Conservation (phyloP, 2,113 vertebrate species). For the Corythornis cristatus region DNA sequence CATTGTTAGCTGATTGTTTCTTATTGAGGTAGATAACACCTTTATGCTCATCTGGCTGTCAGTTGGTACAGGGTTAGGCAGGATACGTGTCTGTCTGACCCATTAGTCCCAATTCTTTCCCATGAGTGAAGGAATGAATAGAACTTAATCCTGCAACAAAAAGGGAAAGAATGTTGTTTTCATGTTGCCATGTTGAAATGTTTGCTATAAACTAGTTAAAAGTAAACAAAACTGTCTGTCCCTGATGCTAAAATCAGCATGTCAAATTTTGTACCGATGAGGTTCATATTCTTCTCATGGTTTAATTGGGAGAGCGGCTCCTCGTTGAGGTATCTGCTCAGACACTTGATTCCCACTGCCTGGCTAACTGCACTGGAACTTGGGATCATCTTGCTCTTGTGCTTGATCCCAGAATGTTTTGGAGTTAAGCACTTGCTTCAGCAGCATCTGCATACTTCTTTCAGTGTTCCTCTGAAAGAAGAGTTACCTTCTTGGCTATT, state of each 20-base stretch:
- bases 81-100: not conserved
- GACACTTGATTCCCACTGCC: not conserved
- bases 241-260: not conserved
- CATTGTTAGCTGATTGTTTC: not conserved
- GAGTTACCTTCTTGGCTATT: not conserved
- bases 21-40: not conserved
- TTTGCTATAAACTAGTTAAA: not conserved
- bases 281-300: not conserved
- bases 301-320: not conserved
- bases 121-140: not conserved
- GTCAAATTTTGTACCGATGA: not conserved
- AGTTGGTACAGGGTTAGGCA: not conserved
- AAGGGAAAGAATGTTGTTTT: not conserved
- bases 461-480: not conserved
- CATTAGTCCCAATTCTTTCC: not conserved
- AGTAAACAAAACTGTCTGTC: not conserved
- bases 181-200: not conserved
- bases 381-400: not conserved
- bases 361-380: not conserved
- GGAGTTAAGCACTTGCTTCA: not conserved
- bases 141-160: not conserved
- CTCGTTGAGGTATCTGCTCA: accelerated
- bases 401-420: not conserved
- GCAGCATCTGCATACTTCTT: not conserved
- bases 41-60: not conserved